Conservation (phyloP, 2,888 invertebrate genomes). For the Eristalis tenax region DNA sequence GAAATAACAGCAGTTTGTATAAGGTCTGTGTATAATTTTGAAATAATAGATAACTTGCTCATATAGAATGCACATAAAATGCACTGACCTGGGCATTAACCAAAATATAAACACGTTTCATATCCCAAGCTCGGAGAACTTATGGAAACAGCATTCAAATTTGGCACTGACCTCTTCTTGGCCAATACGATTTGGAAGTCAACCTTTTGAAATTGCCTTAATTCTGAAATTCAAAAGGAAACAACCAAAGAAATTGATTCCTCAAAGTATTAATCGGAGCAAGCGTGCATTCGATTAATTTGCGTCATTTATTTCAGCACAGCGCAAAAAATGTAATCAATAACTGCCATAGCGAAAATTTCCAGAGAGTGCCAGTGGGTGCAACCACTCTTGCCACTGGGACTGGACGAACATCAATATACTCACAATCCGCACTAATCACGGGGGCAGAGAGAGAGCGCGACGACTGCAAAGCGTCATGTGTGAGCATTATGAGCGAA, state of each 20-base stretch:
- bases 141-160: too few relatives aligned
- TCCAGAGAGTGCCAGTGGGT: constrained; percentile 30
- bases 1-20: too few relatives aligned
- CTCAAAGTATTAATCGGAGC: neutral
- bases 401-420: constrained; percentile 35
- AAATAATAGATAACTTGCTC: too few relatives aligned
- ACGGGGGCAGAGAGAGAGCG: neutral
- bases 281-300: constrained; percentile 47
- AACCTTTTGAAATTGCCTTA: neutral
- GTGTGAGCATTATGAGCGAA: constrained; percentile 43
- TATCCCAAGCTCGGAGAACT: too few relatives aligned
- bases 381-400: constrained; percentile 52
- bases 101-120: too few relatives aligned
- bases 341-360: constrained; percentile 48
- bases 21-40: too few relatives aligned
- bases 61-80: too few relatives aligned
- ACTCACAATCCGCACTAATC: constrained; percentile 11
- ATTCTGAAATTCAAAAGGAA: neutral
- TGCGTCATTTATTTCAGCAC: constrained; percentile 41
- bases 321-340: constrained; percentile 48
- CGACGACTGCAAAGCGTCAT: constrained; percentile 25
- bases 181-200: too few relatives aligned
- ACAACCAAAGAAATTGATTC: neutral
- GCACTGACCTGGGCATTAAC: too few relatives aligned
- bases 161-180: too few relatives aligned